These are phyloP conservation scores for Salmo trutta DNA, from an alignment of 2,797 vertebrate genomes.

Conservation along the genomic window DNA sequence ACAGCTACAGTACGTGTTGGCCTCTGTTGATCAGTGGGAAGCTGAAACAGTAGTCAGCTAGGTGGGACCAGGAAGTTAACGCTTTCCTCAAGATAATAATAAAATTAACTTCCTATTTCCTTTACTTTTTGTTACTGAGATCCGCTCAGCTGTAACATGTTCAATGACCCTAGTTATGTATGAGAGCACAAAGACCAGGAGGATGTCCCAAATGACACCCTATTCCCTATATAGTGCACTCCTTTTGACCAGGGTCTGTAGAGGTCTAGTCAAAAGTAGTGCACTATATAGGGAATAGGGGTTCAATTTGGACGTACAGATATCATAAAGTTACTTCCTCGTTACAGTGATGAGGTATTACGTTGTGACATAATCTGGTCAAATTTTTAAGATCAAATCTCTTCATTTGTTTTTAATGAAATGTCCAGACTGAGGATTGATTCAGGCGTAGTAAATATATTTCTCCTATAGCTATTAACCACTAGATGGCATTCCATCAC, in stretches of 20 bases:
- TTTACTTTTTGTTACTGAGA: background rate
- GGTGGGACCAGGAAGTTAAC: conserved; percentile 15
- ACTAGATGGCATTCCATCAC: conserved; percentile 6
- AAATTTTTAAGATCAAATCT: background rate
- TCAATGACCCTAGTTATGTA: background rate
- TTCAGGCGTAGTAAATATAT: background rate
- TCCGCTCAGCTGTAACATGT: background rate
- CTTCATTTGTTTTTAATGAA: background rate
- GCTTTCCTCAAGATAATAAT: conserved; percentile 5
- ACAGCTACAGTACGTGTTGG: background rate
- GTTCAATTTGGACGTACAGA: too few species aligned
- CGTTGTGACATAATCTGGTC: background rate
- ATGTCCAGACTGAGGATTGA: conserved; percentile 1
- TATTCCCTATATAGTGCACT: too few species aligned
- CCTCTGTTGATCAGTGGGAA: conserved; percentile 14
- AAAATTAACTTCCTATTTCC: background rate
- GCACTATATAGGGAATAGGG: too few species aligned
- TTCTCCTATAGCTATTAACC: background rate
- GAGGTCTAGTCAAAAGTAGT: too few species aligned
- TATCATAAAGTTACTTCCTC: background rate
- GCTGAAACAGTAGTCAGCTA: conserved; percentile 36
- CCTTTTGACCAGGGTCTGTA: too few species aligned
- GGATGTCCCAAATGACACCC: too few species aligned
- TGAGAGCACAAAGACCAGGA: background rate
- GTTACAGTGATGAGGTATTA: background rate